Conservation (phyloP, 1,140 invertebrate genomes). For the Armadillidium nasatum region DNA sequence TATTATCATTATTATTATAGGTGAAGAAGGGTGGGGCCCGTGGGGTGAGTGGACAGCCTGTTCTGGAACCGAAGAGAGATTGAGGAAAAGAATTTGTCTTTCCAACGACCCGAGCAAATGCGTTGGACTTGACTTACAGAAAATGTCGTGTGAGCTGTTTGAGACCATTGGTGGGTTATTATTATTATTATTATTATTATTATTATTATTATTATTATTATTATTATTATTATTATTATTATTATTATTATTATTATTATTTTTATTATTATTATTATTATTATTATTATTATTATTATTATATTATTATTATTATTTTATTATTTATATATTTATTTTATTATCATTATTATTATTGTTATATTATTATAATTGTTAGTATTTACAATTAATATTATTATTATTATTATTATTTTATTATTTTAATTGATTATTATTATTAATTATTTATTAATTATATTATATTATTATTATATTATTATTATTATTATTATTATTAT, state of each 20-base stretch:
- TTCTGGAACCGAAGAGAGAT: conserved; percentile 50
- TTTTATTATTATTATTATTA: no score
- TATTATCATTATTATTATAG: no score
- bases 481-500: no score
- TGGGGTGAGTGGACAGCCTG: conserved; percentile 70
- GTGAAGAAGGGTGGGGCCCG: conserved; percentile 59
- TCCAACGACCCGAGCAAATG: conserved; percentile 33
- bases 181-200: no score
- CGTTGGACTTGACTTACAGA: conserved; percentile 34
- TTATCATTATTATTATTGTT: not conserved
- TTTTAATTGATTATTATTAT: no score
- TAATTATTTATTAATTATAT: no score
- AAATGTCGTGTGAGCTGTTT: conserved; percentile 29
- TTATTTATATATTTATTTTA: not conserved
- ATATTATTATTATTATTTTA: no score
- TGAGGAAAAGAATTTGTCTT: conserved; percentile 28
- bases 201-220: no score
- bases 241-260: no score
- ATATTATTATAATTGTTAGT: not conserved
- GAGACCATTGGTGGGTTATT: conserved; percentile 42
- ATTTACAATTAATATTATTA: not conserved
- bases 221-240: no score
- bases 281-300: no score
- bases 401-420: not conserved
- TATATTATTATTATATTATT: no score